phyloP scores from a whole-genome alignment of 2,797 vertebrate species.

The Xenopus petersii region DNA sequence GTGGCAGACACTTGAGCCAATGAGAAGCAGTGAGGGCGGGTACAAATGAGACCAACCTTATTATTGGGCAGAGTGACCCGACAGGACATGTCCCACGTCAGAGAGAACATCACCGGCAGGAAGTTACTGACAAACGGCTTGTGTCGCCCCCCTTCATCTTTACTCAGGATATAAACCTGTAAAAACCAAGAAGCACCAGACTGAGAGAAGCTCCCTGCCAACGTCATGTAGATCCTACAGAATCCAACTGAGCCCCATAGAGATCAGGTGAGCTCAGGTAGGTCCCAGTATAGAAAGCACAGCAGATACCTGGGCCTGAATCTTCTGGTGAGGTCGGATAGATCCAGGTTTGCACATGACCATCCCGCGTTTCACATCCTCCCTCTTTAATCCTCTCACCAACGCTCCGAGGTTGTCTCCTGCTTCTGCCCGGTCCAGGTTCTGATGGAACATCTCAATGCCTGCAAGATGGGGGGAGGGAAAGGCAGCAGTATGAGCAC shows the following conservation, averaged over 20 bases:
- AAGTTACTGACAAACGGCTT: conserved; percentile 83
- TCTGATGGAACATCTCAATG: conserved; percentile 90
- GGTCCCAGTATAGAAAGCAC: too few species aligned
- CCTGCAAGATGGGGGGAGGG: conserved; percentile 56
- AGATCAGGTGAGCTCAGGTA: too few species aligned
- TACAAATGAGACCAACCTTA: conserved; percentile 65
- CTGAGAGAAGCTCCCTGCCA: too few species aligned
- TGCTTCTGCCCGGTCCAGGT: conserved; percentile 81
- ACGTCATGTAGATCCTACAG: too few species aligned
- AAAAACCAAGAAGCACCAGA: background rate
- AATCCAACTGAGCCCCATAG: too few species aligned
- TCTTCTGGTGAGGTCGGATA: conserved; percentile 79
- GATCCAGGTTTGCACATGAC: conserved; percentile 86
- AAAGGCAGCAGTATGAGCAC: background rate
- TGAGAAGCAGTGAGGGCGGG: too few species aligned
- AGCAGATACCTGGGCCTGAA: conserved; percentile 73
- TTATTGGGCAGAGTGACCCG: conserved; percentile 65
- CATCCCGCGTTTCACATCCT: conserved; percentile 83
- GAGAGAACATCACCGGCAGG: conserved; percentile 87
- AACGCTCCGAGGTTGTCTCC: conserved; percentile 85
- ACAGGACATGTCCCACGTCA: conserved; percentile 89
- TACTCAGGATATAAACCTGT: conserved; percentile 85
- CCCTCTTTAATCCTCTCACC: conserved; percentile 81
- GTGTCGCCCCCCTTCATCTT: conserved; percentile 85
- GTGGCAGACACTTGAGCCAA: too few species aligned